These are phyloP conservation scores for Hippocampus zosterae DNA, from an alignment of 2,113 vertebrate species.

Conservation along the genomic window DNA sequence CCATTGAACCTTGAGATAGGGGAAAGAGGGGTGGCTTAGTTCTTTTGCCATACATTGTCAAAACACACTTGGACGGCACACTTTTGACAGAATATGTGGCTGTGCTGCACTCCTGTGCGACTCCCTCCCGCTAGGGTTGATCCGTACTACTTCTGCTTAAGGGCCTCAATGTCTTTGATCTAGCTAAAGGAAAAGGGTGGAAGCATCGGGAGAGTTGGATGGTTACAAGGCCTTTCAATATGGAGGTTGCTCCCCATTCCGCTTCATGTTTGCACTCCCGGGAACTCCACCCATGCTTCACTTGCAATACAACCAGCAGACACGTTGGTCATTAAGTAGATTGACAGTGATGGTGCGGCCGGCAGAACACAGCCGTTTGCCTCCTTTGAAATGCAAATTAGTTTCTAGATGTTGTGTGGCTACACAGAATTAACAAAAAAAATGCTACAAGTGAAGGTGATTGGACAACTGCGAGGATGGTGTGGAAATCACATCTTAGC, in stretches of 20 bases:
- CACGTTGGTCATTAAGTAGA: constrained; percentile 70
- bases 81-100: constrained; percentile 52
- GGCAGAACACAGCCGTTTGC: constrained; percentile 56
- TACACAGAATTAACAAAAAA: constrained; percentile 72
- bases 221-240: constrained; percentile 61
- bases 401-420: constrained; percentile 70
- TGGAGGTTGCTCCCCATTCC: constrained; percentile 55
- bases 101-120: constrained; percentile 22
- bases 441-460: constrained; percentile 68
- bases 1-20: constrained; percentile 29
- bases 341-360: constrained; percentile 70
- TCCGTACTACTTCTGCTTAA: constrained; percentile 58
- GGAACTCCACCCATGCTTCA: constrained; percentile 42
- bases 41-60: constrained; percentile 52
- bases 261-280: constrained; percentile 58
- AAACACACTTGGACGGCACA: constrained; percentile 55
- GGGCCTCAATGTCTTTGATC: constrained; percentile 62
- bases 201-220: constrained; percentile 49
- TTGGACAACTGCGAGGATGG: constrained; percentile 57
- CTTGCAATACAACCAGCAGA: constrained; percentile 59
- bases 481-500: constrained; percentile 67
- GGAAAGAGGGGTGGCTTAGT: constrained; percentile 14
- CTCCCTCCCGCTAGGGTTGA: constrained; percentile 46
- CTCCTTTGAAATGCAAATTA: constrained; percentile 64
- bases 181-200: constrained; percentile 59